Conservation (phyloP, 2,888 invertebrate species). For the Leptarthrus brevirostris region DNA sequence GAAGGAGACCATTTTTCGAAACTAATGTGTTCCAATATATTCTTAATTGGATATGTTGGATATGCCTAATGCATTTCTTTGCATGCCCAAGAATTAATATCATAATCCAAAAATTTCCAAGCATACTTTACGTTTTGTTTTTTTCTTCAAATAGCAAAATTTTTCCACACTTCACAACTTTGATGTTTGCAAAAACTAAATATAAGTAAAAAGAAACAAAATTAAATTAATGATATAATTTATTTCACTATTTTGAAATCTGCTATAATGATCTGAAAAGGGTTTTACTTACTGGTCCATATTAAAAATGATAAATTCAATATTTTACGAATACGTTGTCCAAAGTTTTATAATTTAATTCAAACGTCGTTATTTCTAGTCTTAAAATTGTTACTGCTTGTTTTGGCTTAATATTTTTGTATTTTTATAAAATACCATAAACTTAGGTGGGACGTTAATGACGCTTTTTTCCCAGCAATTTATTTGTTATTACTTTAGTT, state of each 20-base stretch:
- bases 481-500: not conserved
- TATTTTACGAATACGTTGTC: not conserved
- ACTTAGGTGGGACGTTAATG: conserved; percentile 44
- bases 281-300: conserved; percentile 27
- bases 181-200: not conserved
- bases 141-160: too few relatives aligned
- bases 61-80: too few relatives aligned
- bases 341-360: not conserved
- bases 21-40: too few relatives aligned
- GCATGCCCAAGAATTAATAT: too few relatives aligned
- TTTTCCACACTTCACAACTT: conserved; percentile 3
- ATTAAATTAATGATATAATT: conserved; percentile 6
- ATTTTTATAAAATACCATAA: conserved; percentile 32
- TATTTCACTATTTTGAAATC: conserved; percentile 12
- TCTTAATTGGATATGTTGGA: too few relatives aligned
- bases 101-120: too few relatives aligned
- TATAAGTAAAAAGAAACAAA: not conserved
- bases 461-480: conserved; percentile 21
- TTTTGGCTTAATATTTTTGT: conserved; percentile 32
- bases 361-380: not conserved
- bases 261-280: conserved; percentile 10
- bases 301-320: conserved; percentile 23
- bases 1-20: too few relatives aligned
- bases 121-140: too few relatives aligned
- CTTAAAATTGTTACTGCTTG: not conserved